These are phyloP conservation scores for Cottoperca gobio DNA, from an alignment of 2,797 vertebrate species.

Conservation along the genomic window DNA sequence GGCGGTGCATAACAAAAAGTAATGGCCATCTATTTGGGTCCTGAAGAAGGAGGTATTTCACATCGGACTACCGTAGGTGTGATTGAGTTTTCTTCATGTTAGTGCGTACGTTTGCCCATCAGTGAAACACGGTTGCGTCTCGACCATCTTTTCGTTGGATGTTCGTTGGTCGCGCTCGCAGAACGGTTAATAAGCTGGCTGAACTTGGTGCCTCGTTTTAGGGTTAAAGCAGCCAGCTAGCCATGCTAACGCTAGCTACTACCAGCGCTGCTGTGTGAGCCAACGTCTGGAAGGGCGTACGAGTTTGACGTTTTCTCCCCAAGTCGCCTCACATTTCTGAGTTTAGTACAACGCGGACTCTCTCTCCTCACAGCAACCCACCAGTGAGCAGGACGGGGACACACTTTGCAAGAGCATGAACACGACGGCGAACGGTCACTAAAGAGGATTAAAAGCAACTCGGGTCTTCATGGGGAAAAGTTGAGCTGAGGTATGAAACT, in stretches of 20 bases:
- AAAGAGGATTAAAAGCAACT: constrained; percentile 75
- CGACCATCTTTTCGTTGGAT: neutral
- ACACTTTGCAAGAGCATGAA: constrained; percentile 68
- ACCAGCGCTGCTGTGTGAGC: constrained; percentile 55
- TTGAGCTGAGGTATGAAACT: constrained; percentile 84
- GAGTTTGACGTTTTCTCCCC: constrained; percentile 71
- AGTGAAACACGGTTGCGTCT: neutral
- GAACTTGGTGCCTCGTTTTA: constrained; percentile 75
- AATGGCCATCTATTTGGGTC: constrained; percentile 86
- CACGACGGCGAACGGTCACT: constrained; percentile 50
- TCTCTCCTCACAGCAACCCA: constrained; percentile 11
- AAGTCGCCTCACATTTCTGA: constrained; percentile 61
- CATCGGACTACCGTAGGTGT: constrained; percentile 70
- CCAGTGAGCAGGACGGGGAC: constrained; percentile 61
- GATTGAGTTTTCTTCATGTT: constrained; percentile 38
- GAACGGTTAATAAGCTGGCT: constrained; percentile 46
- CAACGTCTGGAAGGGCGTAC: constrained; percentile 76
- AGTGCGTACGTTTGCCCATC: constrained; percentile 1
- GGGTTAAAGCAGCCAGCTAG: constrained; percentile 78
- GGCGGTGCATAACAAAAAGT: constrained; percentile 85
- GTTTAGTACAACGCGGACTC: constrained; percentile 29
- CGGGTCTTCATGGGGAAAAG: constrained; percentile 81
- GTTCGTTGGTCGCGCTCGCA: constrained; percentile 7
- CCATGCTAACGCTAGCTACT: constrained; percentile 77
- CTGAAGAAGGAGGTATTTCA: constrained; percentile 77